Percentiles rank a stretch among this genome's conserved stretches.
Conservation (phyloP, 2,888 invertebrate genomes). For the Arge pagana region DNA sequence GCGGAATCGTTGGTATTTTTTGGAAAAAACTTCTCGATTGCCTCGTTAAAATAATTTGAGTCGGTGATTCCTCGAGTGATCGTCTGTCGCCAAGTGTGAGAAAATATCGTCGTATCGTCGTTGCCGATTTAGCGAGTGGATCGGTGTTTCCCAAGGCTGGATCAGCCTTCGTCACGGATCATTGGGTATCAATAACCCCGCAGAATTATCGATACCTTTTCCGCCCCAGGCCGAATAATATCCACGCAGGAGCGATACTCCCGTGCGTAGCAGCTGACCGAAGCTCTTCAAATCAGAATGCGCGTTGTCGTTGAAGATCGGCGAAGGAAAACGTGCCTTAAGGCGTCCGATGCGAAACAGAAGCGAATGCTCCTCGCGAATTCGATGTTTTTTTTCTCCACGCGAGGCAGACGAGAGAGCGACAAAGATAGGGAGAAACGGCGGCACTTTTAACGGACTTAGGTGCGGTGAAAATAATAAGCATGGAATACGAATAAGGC, state of each 20-base stretch:
- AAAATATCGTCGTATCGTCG: conserved; percentile 44
- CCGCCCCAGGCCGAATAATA: conserved; percentile 13
- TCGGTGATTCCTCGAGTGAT: conserved; percentile 46
- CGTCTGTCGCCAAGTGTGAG: conserved; percentile 46
- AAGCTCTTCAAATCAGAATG: conserved; percentile 11
- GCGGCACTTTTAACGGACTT: no score
- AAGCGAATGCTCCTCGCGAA: conserved; percentile 33
- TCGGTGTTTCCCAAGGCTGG: not conserved
- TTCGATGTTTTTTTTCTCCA: no score
- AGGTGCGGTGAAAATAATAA: no score
- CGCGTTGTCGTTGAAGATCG: no score
- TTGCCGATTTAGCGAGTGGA: not conserved
- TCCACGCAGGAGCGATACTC: not conserved
- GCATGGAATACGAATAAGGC: no score
- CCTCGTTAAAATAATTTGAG: conserved; percentile 47
- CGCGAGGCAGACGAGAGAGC: no score
- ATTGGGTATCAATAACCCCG: conserved; percentile 56
- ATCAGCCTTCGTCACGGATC: conserved; percentile 42
- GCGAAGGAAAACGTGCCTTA: no score
- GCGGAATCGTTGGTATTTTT: conserved; percentile 26
- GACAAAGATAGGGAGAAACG: no score
- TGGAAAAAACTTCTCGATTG: conserved; percentile 42
- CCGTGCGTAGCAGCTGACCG: conserved; percentile 4
- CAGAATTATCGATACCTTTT: conserved; percentile 40
- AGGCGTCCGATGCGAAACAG: conserved; percentile 43